These are phyloP conservation scores for Forbesichthys agassizii DNA, from an alignment of 2,113 vertebrate species.

Conservation along the genomic window DNA sequence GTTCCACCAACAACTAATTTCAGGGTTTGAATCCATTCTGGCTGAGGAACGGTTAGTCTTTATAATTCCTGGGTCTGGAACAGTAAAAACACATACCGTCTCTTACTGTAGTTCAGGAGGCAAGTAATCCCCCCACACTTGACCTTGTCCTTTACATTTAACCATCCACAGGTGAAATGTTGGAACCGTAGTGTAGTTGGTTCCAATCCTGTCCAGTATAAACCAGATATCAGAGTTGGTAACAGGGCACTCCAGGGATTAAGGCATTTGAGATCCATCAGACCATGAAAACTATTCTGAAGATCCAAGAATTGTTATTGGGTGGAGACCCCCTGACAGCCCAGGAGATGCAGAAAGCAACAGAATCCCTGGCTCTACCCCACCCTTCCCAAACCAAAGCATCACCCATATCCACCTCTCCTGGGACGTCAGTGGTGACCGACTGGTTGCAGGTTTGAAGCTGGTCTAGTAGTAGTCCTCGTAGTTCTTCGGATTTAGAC, in stretches of 20 bases:
- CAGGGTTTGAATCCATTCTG: conserved; percentile 1
- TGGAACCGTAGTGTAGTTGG: too few species aligned
- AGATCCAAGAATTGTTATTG: background rate
- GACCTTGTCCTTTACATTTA: too few species aligned
- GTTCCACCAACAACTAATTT: background rate
- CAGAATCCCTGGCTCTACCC: background rate
- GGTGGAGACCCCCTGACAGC: conserved; percentile 1
- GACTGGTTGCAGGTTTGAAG: background rate
- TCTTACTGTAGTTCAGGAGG: too few species aligned
- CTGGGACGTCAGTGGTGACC: background rate
- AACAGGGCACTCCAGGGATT: conserved; percentile 2
- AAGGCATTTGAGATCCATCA: conserved; percentile 4
- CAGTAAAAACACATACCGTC: too few species aligned
- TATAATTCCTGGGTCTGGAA: too few species aligned
- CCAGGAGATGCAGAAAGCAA: conserved; percentile 14
- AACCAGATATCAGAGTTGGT: background rate
- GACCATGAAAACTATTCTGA: background rate
- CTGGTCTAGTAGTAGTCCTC: conserved; percentile 92
- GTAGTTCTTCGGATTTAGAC: conserved; percentile 97
- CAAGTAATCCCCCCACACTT: too few species aligned
- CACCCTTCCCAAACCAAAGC: background rate
- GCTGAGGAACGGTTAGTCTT: background rate
- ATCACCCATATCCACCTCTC: background rate
- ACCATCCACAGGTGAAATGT: too few species aligned
- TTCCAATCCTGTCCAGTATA: too few species aligned